A percentile compares a stretch with the other conserved stretches of the same genome.
Evolutionary conservation across 2,888 invertebrate species (phyloP).

Genomic region (Drosophila mayaguana): DNA sequence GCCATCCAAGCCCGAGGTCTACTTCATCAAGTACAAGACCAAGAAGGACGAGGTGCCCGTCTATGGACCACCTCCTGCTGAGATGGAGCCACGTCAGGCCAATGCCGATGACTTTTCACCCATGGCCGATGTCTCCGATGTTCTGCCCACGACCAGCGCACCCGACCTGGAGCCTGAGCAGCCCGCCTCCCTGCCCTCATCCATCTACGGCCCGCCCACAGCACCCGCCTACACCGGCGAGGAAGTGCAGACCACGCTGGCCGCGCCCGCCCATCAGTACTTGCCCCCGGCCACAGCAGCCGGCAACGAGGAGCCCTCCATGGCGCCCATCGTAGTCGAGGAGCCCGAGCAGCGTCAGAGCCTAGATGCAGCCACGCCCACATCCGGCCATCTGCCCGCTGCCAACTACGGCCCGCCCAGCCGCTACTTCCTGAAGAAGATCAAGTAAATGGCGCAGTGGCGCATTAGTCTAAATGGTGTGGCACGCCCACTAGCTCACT

Average conservation of each 20-base stretch:
- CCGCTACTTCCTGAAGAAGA: conserved; percentile 85
- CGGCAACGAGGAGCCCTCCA: conserved; percentile 61
- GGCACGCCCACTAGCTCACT: conserved; percentile 40
- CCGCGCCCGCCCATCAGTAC: conserved; percentile 74
- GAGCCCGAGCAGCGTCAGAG: conserved; percentile 64
- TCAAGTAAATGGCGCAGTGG: conserved; percentile 46
- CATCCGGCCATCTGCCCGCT: conserved; percentile 66
- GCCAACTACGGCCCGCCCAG: conserved; percentile 89
- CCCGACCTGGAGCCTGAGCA: conserved; percentile 63
- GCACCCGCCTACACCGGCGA: conserved; percentile 61
- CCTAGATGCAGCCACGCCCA: conserved; percentile 43
- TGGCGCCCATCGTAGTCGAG: conserved; percentile 77
- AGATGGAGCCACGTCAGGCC: conserved; percentile 68
- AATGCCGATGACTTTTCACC: conserved; percentile 54
- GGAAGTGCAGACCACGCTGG: conserved; percentile 66
- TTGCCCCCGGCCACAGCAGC: conserved; percentile 71
- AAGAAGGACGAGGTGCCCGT: conserved; percentile 83
- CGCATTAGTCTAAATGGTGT: conserved; percentile 63
- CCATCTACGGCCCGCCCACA: conserved; percentile 68
- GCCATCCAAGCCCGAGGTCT: conserved; percentile 94
- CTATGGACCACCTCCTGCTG: conserved; percentile 79
- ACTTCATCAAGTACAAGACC: conserved; percentile 89
- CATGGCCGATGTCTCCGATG: conserved; percentile 57
- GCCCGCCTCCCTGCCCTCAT: conserved; percentile 54
- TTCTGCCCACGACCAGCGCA: conserved; percentile 64